These are phyloP conservation scores for Raja brachyura DNA, from an alignment of 2,113 vertebrate genomes.

Conservation along the genomic window DNA sequence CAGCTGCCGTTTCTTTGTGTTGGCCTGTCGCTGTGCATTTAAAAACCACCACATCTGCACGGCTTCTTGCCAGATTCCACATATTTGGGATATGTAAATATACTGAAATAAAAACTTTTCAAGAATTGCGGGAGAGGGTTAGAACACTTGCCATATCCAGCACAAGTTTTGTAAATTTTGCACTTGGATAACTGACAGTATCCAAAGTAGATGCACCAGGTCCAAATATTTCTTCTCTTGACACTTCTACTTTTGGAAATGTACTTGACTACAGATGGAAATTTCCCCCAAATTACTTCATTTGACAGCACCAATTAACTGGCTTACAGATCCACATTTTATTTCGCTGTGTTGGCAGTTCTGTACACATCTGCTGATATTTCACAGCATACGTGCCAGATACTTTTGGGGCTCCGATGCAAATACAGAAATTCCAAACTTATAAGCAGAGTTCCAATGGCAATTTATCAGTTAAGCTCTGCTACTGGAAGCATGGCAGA, in stretches of 20 bases:
- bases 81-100: not conserved
- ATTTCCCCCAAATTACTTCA: not conserved
- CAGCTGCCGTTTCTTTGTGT: too few relatives aligned
- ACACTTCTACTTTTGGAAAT: not conserved
- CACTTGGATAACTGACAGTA: not conserved
- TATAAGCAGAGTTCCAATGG: too few relatives aligned
- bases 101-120: not conserved
- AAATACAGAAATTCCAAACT: too few relatives aligned
- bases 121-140: not conserved
- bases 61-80: not conserved
- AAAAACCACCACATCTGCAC: not conserved
- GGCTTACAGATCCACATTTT: not conserved
- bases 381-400: too few relatives aligned
- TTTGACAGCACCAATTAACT: not conserved
- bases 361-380: too few relatives aligned
- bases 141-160: not conserved
- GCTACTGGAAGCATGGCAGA: too few relatives aligned
- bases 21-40: not conserved
- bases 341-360: too few relatives aligned
- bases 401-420: too few relatives aligned
- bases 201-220: not conserved
- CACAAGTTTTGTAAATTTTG: not conserved
- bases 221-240: not conserved
- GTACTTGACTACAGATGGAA: not conserved
- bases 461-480: too few relatives aligned